Evolutionary conservation across 2,113 vertebrate genomes (phyloP).

Genomic region (Hiodon tergisus): DNA sequence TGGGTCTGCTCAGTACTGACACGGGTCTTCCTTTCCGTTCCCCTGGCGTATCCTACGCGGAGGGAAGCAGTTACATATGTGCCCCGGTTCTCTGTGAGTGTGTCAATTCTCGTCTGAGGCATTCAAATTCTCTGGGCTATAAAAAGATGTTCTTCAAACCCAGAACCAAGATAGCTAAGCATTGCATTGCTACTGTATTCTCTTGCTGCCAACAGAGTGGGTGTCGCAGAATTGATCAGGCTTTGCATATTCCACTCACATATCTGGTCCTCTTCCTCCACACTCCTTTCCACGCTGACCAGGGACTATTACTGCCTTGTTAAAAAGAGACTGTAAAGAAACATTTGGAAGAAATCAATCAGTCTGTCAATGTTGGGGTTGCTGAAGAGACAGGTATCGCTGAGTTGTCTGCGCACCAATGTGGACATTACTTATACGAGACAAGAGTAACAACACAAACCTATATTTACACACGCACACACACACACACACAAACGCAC

Average conservation of each 20-base stretch:
- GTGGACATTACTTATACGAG: slow-evolving; percentile 36
- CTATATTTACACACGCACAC: not conserved
- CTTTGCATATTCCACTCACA: slow-evolving; percentile 54
- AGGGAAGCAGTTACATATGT: too few species aligned
- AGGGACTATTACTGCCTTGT: slow-evolving; percentile 64
- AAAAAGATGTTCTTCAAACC: not conserved
- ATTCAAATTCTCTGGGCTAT: too few species aligned
- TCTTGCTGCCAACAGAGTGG: slow-evolving; percentile 12
- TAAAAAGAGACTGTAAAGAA: slow-evolving; percentile 56
- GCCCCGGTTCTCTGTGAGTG: too few species aligned
- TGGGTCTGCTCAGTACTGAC: too few species aligned
- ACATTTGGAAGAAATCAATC: slow-evolving; percentile 64
- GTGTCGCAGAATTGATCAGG: slow-evolving; percentile 47
- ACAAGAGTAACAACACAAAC: not conserved
- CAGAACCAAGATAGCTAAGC: slow-evolving; percentile 4
- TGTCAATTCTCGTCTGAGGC: too few species aligned
- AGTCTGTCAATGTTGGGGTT: slow-evolving; percentile 51
- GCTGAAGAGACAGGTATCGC: slow-evolving; percentile 47
- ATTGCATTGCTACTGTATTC: not conserved
- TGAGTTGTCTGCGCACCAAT: slow-evolving; percentile 40
- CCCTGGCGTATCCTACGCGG: too few species aligned
- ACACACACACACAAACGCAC: not conserved
- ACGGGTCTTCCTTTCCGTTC: too few species aligned
- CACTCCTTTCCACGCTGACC: slow-evolving; percentile 49
- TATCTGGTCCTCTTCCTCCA: slow-evolving; percentile 41